Evolutionary conservation across 2,113 vertebrate species (phyloP), one percentile per base, ranked within the genome.

Genomic region (Neolamprologus brichardi): DNA sequence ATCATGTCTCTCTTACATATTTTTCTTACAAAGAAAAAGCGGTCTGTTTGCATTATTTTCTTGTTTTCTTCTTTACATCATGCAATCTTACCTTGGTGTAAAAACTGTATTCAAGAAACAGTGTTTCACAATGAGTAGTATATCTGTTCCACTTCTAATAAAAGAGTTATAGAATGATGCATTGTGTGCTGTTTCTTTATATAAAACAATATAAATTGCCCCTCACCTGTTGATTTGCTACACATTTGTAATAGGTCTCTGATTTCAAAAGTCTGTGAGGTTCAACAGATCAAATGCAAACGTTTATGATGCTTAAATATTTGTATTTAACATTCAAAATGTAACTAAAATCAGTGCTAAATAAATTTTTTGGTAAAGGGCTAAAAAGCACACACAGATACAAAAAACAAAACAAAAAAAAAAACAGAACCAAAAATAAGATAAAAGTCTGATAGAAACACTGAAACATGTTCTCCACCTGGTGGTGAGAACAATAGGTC

Each of bases 381-480:
- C 6, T 14, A 56, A 56, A 56, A 54, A 13, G 1, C 52, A 54
- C 52, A 25, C 53, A 56, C 12, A 25, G 2, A 54, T 7, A 53
- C 1, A 6, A 20, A 4, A 20, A 15, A n/a, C n/a, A 10, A 2
- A 0, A 18, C 3, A 9, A 4, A 0, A 49, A 49, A 9, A 2
- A 53, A 13, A 6, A 1, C 6, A 56, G 12, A 25, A 56, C 12
- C 53, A 56, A 56, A 25, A 14, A 25, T 28, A 56, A 8, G 23
- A 56, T 15, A 28, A 15, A 25, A 8, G 10, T 13, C 32, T n/a
- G 30, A 64, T n/a, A n/a, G 30, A 34, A 34, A 64, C 30, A 64
- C 17, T n/a, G 17, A 64, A 62, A 49, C 86, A 5, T 25, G 72
- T 44, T 39, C 88, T 44, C 92, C 91, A 28, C 88, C 91, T 72